Evolutionary conservation across 2,888 invertebrate species (phyloP).

Genomic region (Acleris emargana): DNA sequence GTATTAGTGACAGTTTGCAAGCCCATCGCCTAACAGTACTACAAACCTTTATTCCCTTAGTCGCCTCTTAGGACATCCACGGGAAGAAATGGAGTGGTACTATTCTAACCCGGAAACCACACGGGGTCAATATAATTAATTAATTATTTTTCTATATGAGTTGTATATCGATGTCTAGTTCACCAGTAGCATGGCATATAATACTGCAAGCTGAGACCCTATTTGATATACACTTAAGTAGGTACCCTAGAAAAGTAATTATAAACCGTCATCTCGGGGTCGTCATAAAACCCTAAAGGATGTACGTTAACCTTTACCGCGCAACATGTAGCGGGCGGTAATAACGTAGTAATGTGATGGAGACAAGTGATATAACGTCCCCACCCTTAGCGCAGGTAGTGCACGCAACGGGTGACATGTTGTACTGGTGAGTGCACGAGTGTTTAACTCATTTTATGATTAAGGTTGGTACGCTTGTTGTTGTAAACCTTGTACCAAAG

Average conservation of each 20-base stretch:
- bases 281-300: constrained; percentile 32
- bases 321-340: constrained; percentile 51
- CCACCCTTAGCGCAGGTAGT: constrained; percentile 49
- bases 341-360: constrained; percentile 66
- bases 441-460: constrained; percentile 10
- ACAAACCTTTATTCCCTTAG: too few relatives aligned
- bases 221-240: constrained; percentile 6
- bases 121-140: too few relatives aligned
- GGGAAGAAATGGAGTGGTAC: too few relatives aligned
- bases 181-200: too few relatives aligned
- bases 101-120: too few relatives aligned
- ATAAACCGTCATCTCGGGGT: constrained; percentile 34
- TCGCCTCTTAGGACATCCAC: too few relatives aligned
- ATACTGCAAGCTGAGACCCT: background rate
- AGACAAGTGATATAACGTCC: constrained; percentile 64
- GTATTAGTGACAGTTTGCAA: too few relatives aligned
- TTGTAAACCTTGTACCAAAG: too few relatives aligned
- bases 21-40: too few relatives aligned
- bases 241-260: constrained; percentile 26
- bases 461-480: background rate
- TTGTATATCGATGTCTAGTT: too few relatives aligned
- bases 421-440: constrained; percentile 52
- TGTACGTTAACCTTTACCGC: constrained; percentile 36
- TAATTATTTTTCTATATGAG: too few relatives aligned
- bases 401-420: constrained; percentile 55